Base-by-base conservation (phyloP, 2,888 invertebrate species). In the Mesorhabditis sp. region DNA sequence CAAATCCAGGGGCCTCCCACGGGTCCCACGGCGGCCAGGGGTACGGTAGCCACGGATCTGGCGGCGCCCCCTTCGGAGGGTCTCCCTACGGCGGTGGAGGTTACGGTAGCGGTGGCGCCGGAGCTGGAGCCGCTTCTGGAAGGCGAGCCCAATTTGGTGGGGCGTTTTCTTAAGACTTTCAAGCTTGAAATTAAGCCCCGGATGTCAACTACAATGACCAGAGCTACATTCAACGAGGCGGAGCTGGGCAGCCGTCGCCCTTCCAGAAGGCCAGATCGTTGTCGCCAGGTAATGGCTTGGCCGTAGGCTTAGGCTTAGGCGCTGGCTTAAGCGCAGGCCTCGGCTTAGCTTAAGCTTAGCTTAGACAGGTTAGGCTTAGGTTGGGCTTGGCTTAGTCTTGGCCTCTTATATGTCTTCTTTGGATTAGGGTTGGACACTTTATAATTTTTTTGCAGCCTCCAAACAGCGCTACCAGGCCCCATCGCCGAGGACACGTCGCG, bases 401-500 rank as follows among this genome's bases (percentile, higher is more conserved):
- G 28, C 28, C 28, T 28, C 28, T 1, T 28, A 28, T 28, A 28
- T 28, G 28, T 28, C 28, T 28, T 28, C 28, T 28, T 28, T 28
- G 28, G 28, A 28, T 28, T 28, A 28, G 28, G 28, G 1, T 28
- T 28, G 28, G 28, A 28, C 28, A 28, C 1, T 28, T 28, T 28
- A 28, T 28, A 28, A 28, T 28, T 28, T 2, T 2, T 28, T 28
- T 28, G n/a, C 58, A 50, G 58, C 58, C 58, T 67, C 67, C 7
- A 72, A 70, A 65, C 67, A 76, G 15, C 72, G 70, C 70, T 80
- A 76, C 71, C 78, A 77, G n/a, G 76, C 78, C 4, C 79, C 79
- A 42, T 68, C 71, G 3, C 69, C 75, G 4, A 71, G 82, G 4
- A 76, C 74, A 15, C 73, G 77, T 7, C 70, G 78, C 13, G 82